phyloP scores from a whole-genome alignment of 2,888 invertebrate genomes.

The Troides helena region DNA sequence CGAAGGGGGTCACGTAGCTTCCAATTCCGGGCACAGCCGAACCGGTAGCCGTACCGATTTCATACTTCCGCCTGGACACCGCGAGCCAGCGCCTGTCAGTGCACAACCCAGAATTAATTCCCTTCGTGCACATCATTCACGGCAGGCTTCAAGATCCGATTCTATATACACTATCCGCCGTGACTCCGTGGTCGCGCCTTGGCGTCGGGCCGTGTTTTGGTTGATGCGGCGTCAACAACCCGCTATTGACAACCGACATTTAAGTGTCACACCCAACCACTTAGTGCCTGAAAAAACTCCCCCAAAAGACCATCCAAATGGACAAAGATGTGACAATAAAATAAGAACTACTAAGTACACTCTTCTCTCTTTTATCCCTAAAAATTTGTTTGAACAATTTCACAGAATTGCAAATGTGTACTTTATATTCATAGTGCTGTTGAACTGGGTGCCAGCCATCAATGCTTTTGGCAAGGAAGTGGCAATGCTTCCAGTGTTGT shows the following conservation, averaged over 20 bases:
- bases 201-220: conserved; percentile 83
- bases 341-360: conserved; percentile 98
- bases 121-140: conserved; percentile 83
- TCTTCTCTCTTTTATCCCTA: conserved; percentile 94
- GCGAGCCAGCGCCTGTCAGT: conserved; percentile 79
- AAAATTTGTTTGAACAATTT: conserved; percentile 98
- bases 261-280: conserved; percentile 91
- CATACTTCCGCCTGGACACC: conserved; percentile 92
- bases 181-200: conserved; percentile 85
- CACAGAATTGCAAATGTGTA: conserved; percentile 98
- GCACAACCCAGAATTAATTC: conserved; percentile 73
- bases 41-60: conserved; percentile 94
- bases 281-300: conserved; percentile 90
- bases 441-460: conserved; percentile 97
- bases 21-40: conserved; percentile 86
- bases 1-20: conserved; percentile 68
- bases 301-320: conserved; percentile 90
- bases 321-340: conserved; percentile 89
- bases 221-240: conserved; percentile 82
- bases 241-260: conserved; percentile 84
- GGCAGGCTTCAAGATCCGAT: conserved; percentile 94
- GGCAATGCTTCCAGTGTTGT: conserved; percentile 96
- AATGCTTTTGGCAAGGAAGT: conserved; percentile 98
- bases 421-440: conserved; percentile 96
- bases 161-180: conserved; percentile 93